phyloP scores from a whole-genome alignment of 2,888 invertebrate species.

The Pseudanteris insignis region DNA sequence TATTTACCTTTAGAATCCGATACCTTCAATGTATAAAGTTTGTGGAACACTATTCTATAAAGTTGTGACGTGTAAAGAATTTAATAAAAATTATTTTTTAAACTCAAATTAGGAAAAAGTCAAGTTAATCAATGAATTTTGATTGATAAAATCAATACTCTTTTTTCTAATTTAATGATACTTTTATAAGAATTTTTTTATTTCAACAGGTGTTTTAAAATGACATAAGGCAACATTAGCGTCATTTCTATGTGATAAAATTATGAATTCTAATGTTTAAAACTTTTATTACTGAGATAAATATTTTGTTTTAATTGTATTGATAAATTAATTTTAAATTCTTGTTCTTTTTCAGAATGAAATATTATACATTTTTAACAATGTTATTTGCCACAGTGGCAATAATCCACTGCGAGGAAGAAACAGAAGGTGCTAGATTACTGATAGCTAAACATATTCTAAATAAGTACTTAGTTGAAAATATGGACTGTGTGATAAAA shows the following conservation, averaged over 20 bases:
- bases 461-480: conserved; percentile 77
- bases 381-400: conserved; percentile 67
- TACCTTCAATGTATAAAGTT: no score
- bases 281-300: neutral
- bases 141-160: no score
- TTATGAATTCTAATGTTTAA: no score
- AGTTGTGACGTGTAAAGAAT: conserved; percentile 29
- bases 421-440: conserved; percentile 81
- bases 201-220: no score
- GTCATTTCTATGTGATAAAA: no score
- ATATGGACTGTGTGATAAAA: conserved; percentile 92
- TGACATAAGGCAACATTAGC: no score
- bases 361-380: conserved; percentile 64
- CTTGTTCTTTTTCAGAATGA: conserved; percentile 60
- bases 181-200: no score
- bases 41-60: neutral
- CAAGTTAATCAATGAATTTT: no score
- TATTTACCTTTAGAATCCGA: no score
- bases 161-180: no score
- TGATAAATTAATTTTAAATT: conserved; percentile 1
- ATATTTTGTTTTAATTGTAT: neutral
- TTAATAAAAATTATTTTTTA: no score
- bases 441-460: conserved; percentile 93
- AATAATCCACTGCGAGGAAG: conserved; percentile 69
- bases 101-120: no score